A percentile compares a stretch with the other conserved stretches of the same genome.
These are phyloP conservation scores for Gambusia yucatana DNA, from an alignment of 2,797 vertebrate species.

Conservation along the genomic window DNA sequence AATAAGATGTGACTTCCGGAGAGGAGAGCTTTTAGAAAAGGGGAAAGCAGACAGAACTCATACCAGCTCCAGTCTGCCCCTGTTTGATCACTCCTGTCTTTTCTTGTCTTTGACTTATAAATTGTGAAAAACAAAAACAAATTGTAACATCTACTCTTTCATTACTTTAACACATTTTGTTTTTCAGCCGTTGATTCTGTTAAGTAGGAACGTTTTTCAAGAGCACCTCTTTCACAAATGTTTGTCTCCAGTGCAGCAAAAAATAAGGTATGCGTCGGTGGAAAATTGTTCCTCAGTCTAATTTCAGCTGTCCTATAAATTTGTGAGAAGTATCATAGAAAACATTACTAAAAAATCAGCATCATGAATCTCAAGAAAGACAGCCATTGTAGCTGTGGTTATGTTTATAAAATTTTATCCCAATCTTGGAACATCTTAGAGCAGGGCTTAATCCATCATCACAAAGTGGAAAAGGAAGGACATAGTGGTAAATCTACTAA, in stretches of 20 bases:
- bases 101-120: conserved; percentile 23
- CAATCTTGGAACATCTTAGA: not conserved
- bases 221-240: conserved; percentile 10
- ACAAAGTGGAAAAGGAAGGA: not conserved
- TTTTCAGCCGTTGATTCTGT: conserved; percentile 23
- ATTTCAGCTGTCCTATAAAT: not conserved
- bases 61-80: conserved; percentile 20
- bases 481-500: not conserved
- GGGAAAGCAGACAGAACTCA: conserved; percentile 22
- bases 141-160: not conserved
- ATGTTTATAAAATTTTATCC: not conserved
- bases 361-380: not conserved
- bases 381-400: not conserved
- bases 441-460: not conserved
- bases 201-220: conserved; percentile 16
- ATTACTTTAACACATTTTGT: conserved; percentile 11
- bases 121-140: conserved; percentile 10
- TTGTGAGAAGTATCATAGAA: not conserved
- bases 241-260: not conserved
- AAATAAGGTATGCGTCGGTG: not conserved
- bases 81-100: conserved; percentile 10
- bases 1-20: not conserved
- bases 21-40: conserved; percentile 1
- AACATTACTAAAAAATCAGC: not conserved
- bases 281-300: not conserved